Percentiles rank a stretch among this genome's conserved stretches.
These are phyloP conservation scores for Epizoanthus ramosus DNA, from an alignment of 92 coral and sea anemone species.

Conservation along the genomic window DNA sequence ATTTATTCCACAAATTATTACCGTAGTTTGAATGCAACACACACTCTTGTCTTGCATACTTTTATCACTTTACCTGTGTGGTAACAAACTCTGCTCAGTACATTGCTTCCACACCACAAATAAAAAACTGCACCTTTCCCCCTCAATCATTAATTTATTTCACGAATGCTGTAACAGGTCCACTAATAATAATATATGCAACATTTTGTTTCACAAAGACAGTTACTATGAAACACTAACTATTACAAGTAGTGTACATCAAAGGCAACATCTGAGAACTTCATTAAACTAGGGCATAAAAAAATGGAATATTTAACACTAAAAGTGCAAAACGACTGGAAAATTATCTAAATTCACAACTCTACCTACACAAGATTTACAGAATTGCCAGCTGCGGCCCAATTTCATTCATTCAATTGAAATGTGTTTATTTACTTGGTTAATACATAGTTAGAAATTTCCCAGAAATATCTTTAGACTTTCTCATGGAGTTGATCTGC, in stretches of 20 bases:
- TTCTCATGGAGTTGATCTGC: background rate
- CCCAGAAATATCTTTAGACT: background rate
- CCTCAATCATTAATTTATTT: constrained; percentile 13
- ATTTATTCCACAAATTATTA: too few species aligned
- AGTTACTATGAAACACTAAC: background rate
- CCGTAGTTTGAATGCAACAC: too few species aligned
- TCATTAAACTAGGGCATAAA: background rate
- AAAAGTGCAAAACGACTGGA: constrained; percentile 4
- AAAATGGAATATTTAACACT: background rate
- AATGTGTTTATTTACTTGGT: background rate
- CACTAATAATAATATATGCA: background rate
- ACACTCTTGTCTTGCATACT: too few species aligned
- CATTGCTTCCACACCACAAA: too few species aligned
- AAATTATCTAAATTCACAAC: background rate
- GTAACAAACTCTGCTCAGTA: too few species aligned
- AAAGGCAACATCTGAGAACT: background rate
- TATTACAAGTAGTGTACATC: background rate
- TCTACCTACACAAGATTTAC: background rate
- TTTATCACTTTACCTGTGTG: too few species aligned
- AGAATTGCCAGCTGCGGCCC: constrained; percentile 3
- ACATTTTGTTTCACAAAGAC: background rate
- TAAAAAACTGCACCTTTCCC: background rate
- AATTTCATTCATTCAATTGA: constrained; percentile 12
- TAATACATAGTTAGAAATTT: background rate
- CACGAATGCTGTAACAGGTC: background rate